phyloP scores from a whole-genome alignment of 2,888 invertebrate genomes.

The Tetrapedia diversipes region DNA sequence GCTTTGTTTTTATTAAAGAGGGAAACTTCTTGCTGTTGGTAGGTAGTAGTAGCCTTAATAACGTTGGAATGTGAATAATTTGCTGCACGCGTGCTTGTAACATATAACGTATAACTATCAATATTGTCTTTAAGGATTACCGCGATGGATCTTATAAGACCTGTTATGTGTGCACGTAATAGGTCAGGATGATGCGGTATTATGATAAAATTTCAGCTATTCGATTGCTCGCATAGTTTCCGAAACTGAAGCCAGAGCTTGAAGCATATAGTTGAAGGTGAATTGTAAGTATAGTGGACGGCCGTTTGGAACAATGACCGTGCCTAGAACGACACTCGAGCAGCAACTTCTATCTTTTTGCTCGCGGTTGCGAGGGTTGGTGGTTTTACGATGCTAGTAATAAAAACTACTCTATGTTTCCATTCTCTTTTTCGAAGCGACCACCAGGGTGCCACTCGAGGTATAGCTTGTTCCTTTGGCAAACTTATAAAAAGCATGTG shows the following conservation, averaged over 20 bases:
- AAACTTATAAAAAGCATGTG: neutral
- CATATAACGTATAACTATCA: no score
- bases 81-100: no score
- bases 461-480: conserved; percentile 21
- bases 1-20: no score
- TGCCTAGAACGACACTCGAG: conserved; percentile 34
- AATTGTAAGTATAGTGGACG: conserved; percentile 28
- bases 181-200: conserved; percentile 5
- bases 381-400: conserved; percentile 48
- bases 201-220: conserved; percentile 34
- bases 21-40: no score
- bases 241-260: conserved; percentile 24
- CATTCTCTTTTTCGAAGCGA: conserved; percentile 31
- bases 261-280: neutral
- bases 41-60: no score
- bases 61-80: no score
- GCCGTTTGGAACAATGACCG: conserved; percentile 26
- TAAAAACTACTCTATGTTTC: conserved; percentile 58
- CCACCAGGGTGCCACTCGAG: conserved; percentile 37
- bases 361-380: conserved; percentile 26
- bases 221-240: conserved; percentile 42
- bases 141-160: neutral
- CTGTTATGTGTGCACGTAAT: neutral
- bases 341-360: conserved; percentile 53
- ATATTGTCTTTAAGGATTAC: conserved; percentile 14